Evolutionary conservation across 2,888 invertebrate species (phyloP), one percentile per base, ranked within the genome.

Genomic region (Cheiracanthium punctorium): DNA sequence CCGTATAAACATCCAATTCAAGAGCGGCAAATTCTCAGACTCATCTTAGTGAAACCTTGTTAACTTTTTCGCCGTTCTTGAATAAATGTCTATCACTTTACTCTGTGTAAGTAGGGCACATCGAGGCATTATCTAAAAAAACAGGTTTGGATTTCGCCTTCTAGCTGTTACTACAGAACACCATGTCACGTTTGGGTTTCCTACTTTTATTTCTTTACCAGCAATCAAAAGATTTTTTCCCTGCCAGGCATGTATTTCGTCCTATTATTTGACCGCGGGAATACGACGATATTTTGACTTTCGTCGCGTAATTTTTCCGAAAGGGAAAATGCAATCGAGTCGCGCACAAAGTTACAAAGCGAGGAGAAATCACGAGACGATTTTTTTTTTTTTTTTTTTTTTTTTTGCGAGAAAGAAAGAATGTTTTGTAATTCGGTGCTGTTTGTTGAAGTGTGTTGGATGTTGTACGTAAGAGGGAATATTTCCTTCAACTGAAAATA

Each of bases 61-160:
- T 17, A 37, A 69, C 69, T 69, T 20, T 33, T 69, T 33, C 14
- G 24, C 33, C 10, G 24, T 37, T 69, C n/a, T 69, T 69, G 29
- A 30, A 32, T 30, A 17, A 30, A 30, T 29, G 30, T 30, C 43
- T 10, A 17, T 17, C 30, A 67, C 32, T 24, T 1, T 24, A 33
- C 4, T 33, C 69, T 33, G 20, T 2, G 37, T 12, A 69, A 69
- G 20, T 69, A 20, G 69, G 37, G 33, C 69, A 69, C 17, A 71
- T 29, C n/a, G 64, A 33, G n/a, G 41, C 41, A 12, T 67, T 32
- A 28, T 43, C 32, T 17, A 33, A n/a, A n/a, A 30, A 74, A 69
- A 81, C 81, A 33, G 74, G 81, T 81, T 81, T 81, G 52, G 20
- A 33, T 12, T 81, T 74, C 69, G 64, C 81, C 81, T 69, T 32